Percentiles rank a stretch among this genome's conserved stretches.
phyloP scores from a whole-genome alignment of 2,888 invertebrate species.

The Rotaria magnacalcarata region DNA sequence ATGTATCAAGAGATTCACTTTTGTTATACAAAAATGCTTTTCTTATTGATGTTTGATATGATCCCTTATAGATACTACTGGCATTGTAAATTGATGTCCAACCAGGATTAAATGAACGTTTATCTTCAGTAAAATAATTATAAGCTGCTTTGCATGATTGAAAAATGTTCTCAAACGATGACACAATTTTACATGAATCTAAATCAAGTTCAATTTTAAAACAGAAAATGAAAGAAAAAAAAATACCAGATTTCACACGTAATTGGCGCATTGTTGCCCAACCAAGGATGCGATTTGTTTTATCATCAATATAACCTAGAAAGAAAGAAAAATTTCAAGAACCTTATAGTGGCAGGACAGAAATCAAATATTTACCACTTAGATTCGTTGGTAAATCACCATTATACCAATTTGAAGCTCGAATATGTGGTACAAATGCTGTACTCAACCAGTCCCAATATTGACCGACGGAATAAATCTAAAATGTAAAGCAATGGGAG shows the following conservation, averaged over 20 bases:
- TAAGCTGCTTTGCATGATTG: slow-evolving; percentile 52
- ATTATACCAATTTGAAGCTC: slow-evolving; percentile 61
- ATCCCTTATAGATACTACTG: not conserved
- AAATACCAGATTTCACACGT: slow-evolving; percentile 52
- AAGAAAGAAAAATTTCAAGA: not conserved
- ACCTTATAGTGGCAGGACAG: not conserved
- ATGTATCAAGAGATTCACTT: slow-evolving; percentile 50
- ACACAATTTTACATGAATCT: not conserved
- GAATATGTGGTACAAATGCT: slow-evolving; percentile 57
- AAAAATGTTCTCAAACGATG: not conserved
- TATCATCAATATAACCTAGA: slow-evolving; percentile 61
- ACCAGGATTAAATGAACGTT: slow-evolving; percentile 50
- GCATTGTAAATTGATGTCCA: slow-evolving; percentile 49
- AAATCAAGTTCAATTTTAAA: not conserved
- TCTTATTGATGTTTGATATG: not conserved
- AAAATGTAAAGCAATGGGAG: not conserved
- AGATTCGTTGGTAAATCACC: slow-evolving; percentile 60
- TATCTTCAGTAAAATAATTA: slow-evolving; percentile 51
- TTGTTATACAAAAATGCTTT: slow-evolving; percentile 52
- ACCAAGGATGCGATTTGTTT: slow-evolving; percentile 63
- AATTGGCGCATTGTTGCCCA: slow-evolving; percentile 62
- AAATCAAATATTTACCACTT: slow-evolving; percentile 51
- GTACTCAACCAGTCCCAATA: not conserved
- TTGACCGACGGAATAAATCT: not conserved
- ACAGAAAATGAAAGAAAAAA: not conserved